Percentiles rank a stretch among this genome's conserved stretches.
phyloP scores from a whole-genome alignment of 2,797 vertebrate species.

The Rhinophrynus dorsalis region DNA sequence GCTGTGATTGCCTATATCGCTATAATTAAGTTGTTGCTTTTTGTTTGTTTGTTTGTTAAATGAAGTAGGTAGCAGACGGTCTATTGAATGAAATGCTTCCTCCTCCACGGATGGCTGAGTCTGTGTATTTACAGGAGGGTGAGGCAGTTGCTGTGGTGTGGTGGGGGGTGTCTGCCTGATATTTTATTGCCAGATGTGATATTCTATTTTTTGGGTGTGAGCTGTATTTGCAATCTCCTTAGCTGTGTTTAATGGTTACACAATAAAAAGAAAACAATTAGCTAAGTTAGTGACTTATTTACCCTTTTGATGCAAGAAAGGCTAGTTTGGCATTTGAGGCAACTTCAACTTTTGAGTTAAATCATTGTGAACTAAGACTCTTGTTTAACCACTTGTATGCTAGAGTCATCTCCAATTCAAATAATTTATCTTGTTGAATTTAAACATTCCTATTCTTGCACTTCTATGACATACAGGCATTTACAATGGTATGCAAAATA shows the following conservation, averaged over 20 bases:
- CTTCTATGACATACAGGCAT: no score
- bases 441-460: no score
- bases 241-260: neutral
- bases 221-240: neutral
- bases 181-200: conserved; percentile 27
- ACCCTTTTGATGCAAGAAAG: no score
- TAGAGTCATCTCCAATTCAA: no score
- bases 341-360: no score
- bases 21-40: conserved; percentile 40
- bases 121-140: conserved; percentile 17
- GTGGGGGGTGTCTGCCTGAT: conserved; percentile 6
- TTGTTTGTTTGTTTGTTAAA: conserved; percentile 36
- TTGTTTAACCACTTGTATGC: no score
- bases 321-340: no score
- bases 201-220: conserved; percentile 5
- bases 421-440: no score
- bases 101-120: conserved; percentile 40
- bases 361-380: no score
- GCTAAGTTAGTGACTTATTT: no score
- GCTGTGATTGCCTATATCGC: conserved; percentile 27
- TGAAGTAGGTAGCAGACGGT: conserved; percentile 38
- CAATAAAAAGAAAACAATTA: neutral
- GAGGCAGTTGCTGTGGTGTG: conserved; percentile 2
- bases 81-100: conserved; percentile 38
- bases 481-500: no score